Base-by-base conservation (phyloP, 2,797 vertebrate species). In the Epinephelus awoara region DNA sequence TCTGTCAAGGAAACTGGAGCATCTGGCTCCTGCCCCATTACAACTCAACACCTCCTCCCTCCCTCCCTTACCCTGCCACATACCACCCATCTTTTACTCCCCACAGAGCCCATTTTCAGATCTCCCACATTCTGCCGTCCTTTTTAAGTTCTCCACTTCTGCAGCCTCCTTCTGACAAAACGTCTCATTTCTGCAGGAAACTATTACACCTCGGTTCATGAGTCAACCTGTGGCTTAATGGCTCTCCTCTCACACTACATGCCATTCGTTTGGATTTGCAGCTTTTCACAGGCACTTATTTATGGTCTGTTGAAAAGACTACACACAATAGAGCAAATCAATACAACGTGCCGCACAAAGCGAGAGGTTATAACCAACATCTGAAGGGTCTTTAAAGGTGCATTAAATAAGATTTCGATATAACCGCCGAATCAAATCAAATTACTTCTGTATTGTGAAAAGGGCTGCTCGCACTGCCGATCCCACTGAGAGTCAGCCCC, bases 1-100 rank as follows among this genome's bases (percentile, higher is more conserved):
- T 93, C 90, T 93, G 93, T 93, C 92, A 94, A 93, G 90, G 94
- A 96, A 96, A 96, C 79, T 95, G 88, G 95, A 95, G 91, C 95
- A 93, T 94, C 93, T 95, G 93, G 88, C 90, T 89, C 61, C 88
- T 89, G 86, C 91, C 92, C 91, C 91, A 89, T 92, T 92, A 92
- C 93, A 88, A 80, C 84, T 79, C 49, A 74, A 77, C 73, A 61
- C 74, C 77, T 84, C 84, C 77, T 79, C 57, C 80, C 63, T 79
- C 71, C 64, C 67, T 64, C 54, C 51, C 70, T 75, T 59, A 69
- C 68, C 79, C 75, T 72, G 63, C 80, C 75, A 64, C 79, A 80
- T 80, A 80, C 85, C 85, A 69, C 85, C 90, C 86, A 47, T 82
- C 84, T 86, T 78, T 67, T 74, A 72, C 77, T 92, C 91, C 89